These are phyloP conservation scores for Sarcophaga variegata DNA, from an alignment of 2,888 invertebrate species.

Conservation along the genomic window DNA sequence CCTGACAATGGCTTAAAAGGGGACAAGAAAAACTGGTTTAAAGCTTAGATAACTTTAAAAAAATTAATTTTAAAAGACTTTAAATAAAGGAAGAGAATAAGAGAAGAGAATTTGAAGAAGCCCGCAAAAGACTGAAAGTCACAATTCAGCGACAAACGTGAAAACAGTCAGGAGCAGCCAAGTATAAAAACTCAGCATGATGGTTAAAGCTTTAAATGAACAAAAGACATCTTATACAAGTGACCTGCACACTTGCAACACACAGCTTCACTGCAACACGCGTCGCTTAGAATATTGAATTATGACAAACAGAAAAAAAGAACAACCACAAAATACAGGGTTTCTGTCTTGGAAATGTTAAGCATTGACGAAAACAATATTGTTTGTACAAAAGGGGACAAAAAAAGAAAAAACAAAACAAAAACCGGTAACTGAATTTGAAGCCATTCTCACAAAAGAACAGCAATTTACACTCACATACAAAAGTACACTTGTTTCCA, in stretches of 20 bases:
- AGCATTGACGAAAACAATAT: neutral
- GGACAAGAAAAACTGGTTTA: neutral
- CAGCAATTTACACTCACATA: neutral
- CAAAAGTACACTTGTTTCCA: neutral
- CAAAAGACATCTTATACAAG: neutral
- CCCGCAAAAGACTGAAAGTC: neutral
- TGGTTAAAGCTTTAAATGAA: neutral
- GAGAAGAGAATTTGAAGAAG: neutral
- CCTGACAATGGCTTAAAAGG: neutral
- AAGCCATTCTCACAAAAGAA: neutral
- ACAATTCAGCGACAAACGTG: neutral
- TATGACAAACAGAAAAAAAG: neutral
- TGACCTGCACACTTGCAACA: neutral
- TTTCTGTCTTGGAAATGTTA: neutral
- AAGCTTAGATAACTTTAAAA: no score
- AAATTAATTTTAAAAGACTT: no score
- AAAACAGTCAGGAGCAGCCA: neutral
- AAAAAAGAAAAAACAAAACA: neutral
- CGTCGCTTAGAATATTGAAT: neutral
- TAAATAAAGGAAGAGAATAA: neutral
- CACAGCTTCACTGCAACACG: neutral
- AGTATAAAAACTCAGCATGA: neutral
- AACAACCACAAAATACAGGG: neutral
- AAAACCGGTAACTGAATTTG: conserved; percentile 1
- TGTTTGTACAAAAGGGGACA: neutral